These are phyloP conservation scores for Lapara coniferarum DNA, from an alignment of 2,888 invertebrate genomes.

Conservation along the genomic window DNA sequence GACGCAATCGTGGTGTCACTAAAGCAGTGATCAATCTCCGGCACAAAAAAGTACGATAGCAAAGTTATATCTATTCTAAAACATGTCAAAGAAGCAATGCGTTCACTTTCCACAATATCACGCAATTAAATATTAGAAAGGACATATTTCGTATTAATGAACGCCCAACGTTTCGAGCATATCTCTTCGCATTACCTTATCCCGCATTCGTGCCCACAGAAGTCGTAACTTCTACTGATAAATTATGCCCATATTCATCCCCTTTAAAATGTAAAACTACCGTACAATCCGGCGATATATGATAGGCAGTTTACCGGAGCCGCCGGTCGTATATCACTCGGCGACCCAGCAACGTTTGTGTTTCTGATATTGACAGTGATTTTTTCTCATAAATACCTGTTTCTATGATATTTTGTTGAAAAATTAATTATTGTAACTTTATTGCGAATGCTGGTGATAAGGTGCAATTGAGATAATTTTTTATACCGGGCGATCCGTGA, in stretches of 20 bases:
- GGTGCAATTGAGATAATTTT: no score
- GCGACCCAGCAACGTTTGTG: constrained; percentile 41
- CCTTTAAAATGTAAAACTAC: constrained; percentile 25
- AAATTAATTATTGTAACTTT: constrained; percentile 20
- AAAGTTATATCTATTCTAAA: no score
- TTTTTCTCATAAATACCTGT: constrained; percentile 28
- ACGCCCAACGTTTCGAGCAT: neutral
- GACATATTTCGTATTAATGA: neutral
- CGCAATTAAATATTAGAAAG: neutral
- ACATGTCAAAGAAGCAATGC: no score
- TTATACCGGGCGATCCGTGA: no score
- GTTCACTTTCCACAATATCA: no score
- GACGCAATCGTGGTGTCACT: no score
- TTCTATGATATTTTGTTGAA: constrained; percentile 36
- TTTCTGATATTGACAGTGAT: constrained; percentile 47
- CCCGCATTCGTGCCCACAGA: neutral
- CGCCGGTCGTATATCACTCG: constrained; percentile 41
- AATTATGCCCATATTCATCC: constrained; percentile 20
- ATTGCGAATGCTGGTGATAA: constrained; percentile 3
- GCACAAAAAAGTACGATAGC: no score
- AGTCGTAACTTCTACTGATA: constrained; percentile 21
- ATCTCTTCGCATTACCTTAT: constrained; percentile 12
- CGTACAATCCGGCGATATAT: constrained; percentile 40
- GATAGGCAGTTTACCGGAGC: constrained; percentile 42
- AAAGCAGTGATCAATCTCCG: no score